Percentiles rank a stretch among this genome's conserved stretches.
These are phyloP conservation scores for Zoanthus solanderi DNA, from an alignment of 92 coral and sea anemone genomes.

Conservation along the genomic window DNA sequence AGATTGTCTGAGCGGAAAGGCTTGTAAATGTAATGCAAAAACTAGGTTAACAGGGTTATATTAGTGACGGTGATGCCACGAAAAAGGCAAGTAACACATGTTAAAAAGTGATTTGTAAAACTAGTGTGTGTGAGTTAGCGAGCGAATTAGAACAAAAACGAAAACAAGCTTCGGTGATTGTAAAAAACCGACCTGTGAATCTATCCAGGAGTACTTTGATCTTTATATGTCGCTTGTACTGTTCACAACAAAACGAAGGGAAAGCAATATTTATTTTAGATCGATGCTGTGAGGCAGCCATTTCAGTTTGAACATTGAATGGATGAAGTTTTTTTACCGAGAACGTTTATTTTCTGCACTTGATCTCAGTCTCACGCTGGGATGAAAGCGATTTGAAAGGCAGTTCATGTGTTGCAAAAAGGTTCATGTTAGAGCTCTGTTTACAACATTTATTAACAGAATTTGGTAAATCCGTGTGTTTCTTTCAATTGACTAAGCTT, in stretches of 20 bases:
- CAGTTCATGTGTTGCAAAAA: too few relatives aligned
- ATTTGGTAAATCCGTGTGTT: too few relatives aligned
- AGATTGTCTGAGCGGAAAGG: constrained; percentile 6
- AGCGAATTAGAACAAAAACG: neutral
- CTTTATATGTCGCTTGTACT: neutral
- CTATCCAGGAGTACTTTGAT: constrained; percentile 8
- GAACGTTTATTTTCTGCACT: too few relatives aligned
- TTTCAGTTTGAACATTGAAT: too few relatives aligned
- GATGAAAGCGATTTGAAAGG: too few relatives aligned
- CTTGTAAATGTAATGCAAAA: neutral
- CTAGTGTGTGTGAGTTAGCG: neutral
- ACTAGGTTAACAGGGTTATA: neutral
- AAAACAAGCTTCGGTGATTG: neutral
- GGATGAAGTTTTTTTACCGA: too few relatives aligned
- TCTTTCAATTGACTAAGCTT: too few relatives aligned
- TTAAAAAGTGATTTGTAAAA: neutral
- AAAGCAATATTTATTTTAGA: too few relatives aligned
- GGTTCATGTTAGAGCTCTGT: too few relatives aligned
- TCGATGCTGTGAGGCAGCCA: too few relatives aligned
- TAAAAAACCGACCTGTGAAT: neutral
- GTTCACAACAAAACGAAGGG: neutral
- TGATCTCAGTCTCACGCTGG: too few relatives aligned
- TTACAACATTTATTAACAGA: too few relatives aligned
- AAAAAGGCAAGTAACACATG: neutral
- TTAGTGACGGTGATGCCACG: neutral